Evolutionary conservation across 2,888 invertebrate genomes (phyloP).

Genomic region (Mythimna loreyi): DNA sequence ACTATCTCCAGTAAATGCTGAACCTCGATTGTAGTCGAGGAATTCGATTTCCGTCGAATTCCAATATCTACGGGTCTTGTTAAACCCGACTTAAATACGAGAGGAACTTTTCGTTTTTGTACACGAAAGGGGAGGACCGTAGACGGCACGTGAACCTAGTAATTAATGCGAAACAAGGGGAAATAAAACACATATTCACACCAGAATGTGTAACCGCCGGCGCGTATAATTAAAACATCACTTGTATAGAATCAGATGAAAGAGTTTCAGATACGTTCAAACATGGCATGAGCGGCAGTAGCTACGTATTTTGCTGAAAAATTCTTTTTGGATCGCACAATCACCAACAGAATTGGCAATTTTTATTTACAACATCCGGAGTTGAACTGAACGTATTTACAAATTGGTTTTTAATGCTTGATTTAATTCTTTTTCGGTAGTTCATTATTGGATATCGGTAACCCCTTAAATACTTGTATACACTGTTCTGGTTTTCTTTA

Average conservation of each 20-base stretch:
- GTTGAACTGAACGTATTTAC: constrained; percentile 35
- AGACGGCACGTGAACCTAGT: constrained; percentile 71
- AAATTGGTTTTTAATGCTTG: constrained; percentile 36
- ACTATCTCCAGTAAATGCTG: constrained; percentile 48
- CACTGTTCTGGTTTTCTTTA: too few relatives aligned
- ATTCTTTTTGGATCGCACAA: constrained; percentile 45
- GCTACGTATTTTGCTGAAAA: constrained; percentile 53
- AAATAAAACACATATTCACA: constrained; percentile 80
- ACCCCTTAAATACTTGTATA: too few relatives aligned
- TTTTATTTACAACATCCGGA: constrained; percentile 49
- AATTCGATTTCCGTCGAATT: constrained; percentile 60
- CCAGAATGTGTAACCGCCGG: constrained; percentile 74
- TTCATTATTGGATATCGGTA: too few relatives aligned
- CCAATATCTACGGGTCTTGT: constrained; percentile 71
- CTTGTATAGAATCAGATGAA: constrained; percentile 69
- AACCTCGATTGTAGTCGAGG: constrained; percentile 40
- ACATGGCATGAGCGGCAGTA: constrained; percentile 53
- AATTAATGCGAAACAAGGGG: constrained; percentile 84
- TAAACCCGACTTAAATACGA: constrained; percentile 69
- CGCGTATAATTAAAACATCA: constrained; percentile 83
- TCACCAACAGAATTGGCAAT: constrained; percentile 34
- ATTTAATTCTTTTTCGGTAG: constrained; percentile 25
- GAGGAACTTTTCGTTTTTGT: constrained; percentile 75
- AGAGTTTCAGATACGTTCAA: constrained; percentile 65
- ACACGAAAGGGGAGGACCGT: constrained; percentile 76